Evolutionary conservation across 1,140 invertebrate genomes (phyloP), one percentile per base, ranked within the genome.

Genomic region (Drosophila ohnishii): DNA sequence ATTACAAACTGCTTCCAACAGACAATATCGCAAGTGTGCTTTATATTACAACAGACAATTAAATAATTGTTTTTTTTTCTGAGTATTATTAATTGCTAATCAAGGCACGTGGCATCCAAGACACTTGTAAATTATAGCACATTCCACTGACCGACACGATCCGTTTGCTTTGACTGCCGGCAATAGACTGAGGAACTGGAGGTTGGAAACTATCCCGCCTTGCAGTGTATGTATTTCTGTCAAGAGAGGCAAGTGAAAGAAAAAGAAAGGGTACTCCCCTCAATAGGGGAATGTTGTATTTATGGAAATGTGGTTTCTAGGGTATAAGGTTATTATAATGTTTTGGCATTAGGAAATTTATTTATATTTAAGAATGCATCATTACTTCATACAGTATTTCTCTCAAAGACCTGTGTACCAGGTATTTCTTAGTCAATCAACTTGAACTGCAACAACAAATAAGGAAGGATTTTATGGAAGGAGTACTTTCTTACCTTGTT

Each of bases 161-260:
- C 58, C 44, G 53, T 30, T 55, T 59, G 25, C 47, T 14, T 25
- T 50, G 56, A 72, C 13, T 32, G 55, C 44, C 19, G 34, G 16
- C 11, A n/a, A 37, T 19, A 34, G 63, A 78, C 71, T 76, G 74
- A 45, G 11, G 2, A 63, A 32, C n/a, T 53, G 50, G 16, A 19
- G 30, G 48, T 34, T 13, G 30, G 16, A 35, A 53, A 13, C 11
- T 14, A 9, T 19, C 2, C 47, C n/a, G 28, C 30, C 30, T 9
- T 3, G 11, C 48, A 32, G 2, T 13, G 14, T 34, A 22, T 35
- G 22, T 35, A 53, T 22, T 35, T 35, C 5, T 14, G 32, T 10
- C 13, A 22, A 22, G 50, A 22, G 19, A 53, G 50, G 13, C 32
- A 53, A 22, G 4, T 22, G 13, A 22, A n/a, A 3, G 5, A 22